Conservation (phyloP, 2,113 vertebrate genomes). For the Xenopus laevis region DNA sequence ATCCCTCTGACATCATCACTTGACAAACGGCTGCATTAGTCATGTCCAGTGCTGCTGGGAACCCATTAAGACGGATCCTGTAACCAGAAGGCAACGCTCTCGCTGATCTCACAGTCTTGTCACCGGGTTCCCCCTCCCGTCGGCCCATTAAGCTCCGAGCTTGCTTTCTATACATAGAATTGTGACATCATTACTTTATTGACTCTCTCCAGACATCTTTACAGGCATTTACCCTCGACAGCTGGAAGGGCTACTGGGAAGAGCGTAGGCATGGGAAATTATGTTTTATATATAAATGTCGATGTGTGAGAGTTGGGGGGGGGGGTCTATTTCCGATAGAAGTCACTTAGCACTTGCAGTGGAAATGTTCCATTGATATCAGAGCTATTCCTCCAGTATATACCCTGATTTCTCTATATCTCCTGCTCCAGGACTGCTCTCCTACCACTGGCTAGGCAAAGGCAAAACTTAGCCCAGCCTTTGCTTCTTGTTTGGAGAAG, state of each 20-base stretch:
- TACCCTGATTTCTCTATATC: too few relatives aligned
- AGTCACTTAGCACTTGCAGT: too few relatives aligned
- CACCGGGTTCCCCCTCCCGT: neutral
- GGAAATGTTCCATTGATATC: too few relatives aligned
- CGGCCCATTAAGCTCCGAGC: conserved; percentile 2
- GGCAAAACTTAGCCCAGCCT: too few relatives aligned
- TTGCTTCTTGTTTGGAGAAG: too few relatives aligned
- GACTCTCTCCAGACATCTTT: neutral
- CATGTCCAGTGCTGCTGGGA: conserved; percentile 18
- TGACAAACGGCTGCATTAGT: conserved; percentile 29
- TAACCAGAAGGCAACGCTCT: neutral
- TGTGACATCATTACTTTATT: conserved; percentile 16
- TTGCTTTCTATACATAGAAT: conserved; percentile 13
- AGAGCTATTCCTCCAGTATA: too few relatives aligned
- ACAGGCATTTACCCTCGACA: neutral
- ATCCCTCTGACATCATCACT: conserved; percentile 11
- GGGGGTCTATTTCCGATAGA: too few relatives aligned
- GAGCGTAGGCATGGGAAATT: too few relatives aligned
- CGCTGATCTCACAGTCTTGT: neutral
- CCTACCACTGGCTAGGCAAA: too few relatives aligned
- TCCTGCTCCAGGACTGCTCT: too few relatives aligned
- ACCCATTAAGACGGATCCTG: neutral
- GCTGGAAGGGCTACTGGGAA: neutral
- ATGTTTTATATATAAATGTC: too few relatives aligned
- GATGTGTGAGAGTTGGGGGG: too few relatives aligned